Percentiles rank a stretch among this genome's conserved stretches.
Conservation (phyloP, 1,140 invertebrate genomes). For the Lamellibrachia luymesi region DNA sequence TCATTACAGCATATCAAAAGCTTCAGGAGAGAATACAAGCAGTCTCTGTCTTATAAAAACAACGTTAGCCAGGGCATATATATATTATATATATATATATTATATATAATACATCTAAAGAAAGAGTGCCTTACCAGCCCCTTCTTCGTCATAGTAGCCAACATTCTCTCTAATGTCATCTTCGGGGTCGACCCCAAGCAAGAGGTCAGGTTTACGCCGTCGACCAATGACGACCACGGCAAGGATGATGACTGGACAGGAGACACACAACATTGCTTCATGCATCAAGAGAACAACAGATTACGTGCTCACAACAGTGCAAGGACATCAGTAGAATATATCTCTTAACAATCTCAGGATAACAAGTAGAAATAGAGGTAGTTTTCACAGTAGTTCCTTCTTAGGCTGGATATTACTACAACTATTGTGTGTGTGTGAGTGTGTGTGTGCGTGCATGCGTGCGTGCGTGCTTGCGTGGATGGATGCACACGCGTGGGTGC, state of each 20-base stretch:
- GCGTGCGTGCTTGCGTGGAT: not conserved
- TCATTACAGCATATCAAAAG: too few relatives aligned
- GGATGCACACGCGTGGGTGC: not conserved
- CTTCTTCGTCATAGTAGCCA: slow-evolving; percentile 97
- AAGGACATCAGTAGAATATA: too few relatives aligned
- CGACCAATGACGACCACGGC: slow-evolving; percentile 79
- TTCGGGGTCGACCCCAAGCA: slow-evolving; percentile 84
- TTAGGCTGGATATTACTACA: not conserved
- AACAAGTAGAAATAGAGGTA: too few relatives aligned
- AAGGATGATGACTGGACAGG: slow-evolving; percentile 77
- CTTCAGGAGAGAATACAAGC: too few relatives aligned
- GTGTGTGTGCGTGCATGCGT: too few relatives aligned
- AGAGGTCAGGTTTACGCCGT: slow-evolving; percentile 77
- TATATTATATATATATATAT: too few relatives aligned
- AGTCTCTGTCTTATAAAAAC: not conserved
- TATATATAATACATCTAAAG: too few relatives aligned
- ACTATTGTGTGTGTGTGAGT: not conserved
- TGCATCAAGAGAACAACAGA: not conserved
- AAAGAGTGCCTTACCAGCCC: slow-evolving; percentile 60
- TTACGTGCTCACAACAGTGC: too few relatives aligned
- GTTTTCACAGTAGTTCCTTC: too few relatives aligned
- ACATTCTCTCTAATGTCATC: slow-evolving; percentile 98
- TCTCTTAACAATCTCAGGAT: too few relatives aligned
- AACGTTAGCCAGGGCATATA: not conserved
- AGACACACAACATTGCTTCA: slow-evolving; percentile 14